Percentiles rank a stretch among this genome's conserved stretches.
Conservation (phyloP, 2,113 vertebrate species). For the Platichthys stellatus region DNA sequence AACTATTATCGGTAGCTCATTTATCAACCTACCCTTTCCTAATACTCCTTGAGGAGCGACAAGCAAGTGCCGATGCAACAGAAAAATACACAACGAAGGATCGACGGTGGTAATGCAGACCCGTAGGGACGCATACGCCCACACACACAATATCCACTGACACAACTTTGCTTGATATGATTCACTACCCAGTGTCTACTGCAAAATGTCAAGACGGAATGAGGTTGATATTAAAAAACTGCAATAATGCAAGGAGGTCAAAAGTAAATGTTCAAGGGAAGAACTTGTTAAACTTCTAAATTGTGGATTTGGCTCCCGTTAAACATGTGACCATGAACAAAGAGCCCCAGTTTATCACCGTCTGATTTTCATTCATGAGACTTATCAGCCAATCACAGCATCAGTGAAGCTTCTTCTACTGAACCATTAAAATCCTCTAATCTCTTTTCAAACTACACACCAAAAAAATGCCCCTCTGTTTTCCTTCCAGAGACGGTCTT, state of each 20-base stretch:
- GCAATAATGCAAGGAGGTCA: constrained; percentile 41
- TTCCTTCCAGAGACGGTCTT: constrained; percentile 27
- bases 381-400: too few species aligned
- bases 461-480: constrained; percentile 9
- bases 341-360: too few species aligned
- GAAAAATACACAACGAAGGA: constrained; percentile 6
- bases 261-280: constrained; percentile 8
- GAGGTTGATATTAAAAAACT: constrained; percentile 49
- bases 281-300: not conserved
- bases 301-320: not conserved
- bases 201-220: constrained; percentile 60
- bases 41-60: constrained; percentile 22
- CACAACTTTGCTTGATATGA: constrained; percentile 31
- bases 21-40: constrained; percentile 56
- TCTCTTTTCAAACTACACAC: constrained; percentile 22
- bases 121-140: not conserved
- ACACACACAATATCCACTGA: constrained; percentile 27
- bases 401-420: constrained; percentile 19
- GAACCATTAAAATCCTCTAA: constrained; percentile 30
- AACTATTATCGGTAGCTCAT: constrained; percentile 74
- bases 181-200: constrained; percentile 30
- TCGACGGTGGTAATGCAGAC: not conserved
- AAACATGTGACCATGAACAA: not conserved
- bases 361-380: too few species aligned
- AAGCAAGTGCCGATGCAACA: constrained; percentile 4